Evolutionary conservation across 2,888 invertebrate genomes (phyloP).

Genomic region (Adelphocoris suturalis): DNA sequence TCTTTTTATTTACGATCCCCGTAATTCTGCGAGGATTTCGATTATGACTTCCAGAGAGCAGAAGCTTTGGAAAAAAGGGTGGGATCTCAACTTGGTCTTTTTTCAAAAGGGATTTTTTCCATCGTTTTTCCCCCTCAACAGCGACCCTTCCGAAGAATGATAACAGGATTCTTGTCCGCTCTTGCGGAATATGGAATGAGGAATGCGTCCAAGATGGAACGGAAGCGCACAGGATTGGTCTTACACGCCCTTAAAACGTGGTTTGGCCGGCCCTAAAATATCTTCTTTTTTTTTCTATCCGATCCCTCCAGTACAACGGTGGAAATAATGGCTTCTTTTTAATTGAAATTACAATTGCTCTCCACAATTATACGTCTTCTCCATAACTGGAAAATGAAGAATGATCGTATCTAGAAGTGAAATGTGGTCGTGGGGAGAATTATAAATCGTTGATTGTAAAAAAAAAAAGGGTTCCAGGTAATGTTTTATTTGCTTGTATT

Average conservation of each 20-base stretch:
- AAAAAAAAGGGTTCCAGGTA: too few relatives aligned
- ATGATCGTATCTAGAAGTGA: too few relatives aligned
- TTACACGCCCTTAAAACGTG: background rate
- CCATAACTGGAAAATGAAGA: too few relatives aligned
- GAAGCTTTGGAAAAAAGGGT: background rate
- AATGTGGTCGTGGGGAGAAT: too few relatives aligned
- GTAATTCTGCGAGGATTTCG: slow-evolving; percentile 56
- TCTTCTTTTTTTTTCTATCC: background rate
- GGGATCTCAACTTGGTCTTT: background rate
- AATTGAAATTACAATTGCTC: too few relatives aligned
- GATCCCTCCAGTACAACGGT: background rate
- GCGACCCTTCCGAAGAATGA: slow-evolving; percentile 49
- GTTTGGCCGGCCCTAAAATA: background rate
- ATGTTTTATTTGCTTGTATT: too few relatives aligned
- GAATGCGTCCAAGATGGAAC: slow-evolving; percentile 18
- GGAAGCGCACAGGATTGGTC: slow-evolving; percentile 15
- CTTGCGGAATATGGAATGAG: slow-evolving; percentile 53
- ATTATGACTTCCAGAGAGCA: slow-evolving; percentile 51
- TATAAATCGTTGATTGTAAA: too few relatives aligned
- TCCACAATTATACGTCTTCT: too few relatives aligned
- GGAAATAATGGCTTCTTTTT: background rate
- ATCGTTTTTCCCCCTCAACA: background rate
- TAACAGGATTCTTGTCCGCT: slow-evolving; percentile 60
- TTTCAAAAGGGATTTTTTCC: background rate
- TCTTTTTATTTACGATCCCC: slow-evolving; percentile 53